These are phyloP conservation scores for Tenthredo mesomela DNA, from an alignment of 2,888 invertebrate genomes.

Conservation along the genomic window DNA sequence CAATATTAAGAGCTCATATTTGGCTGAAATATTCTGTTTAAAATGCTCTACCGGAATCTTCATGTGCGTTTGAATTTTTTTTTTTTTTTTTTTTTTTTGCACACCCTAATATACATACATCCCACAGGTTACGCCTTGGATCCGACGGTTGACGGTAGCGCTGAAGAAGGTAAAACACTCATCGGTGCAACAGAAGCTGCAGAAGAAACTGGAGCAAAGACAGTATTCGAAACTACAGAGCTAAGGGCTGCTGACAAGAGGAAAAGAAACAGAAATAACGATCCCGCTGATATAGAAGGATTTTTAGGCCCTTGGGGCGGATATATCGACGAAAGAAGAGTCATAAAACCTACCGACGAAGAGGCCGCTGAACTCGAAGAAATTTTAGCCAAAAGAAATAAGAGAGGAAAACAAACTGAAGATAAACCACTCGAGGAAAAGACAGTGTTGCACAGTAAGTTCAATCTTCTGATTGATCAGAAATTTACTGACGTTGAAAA, in stretches of 20 bases:
- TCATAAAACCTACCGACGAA: slow-evolving; percentile 95
- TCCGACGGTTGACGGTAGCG: slow-evolving; percentile 88
- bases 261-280: slow-evolving; percentile 92
- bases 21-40: too few relatives aligned
- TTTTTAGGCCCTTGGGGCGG: slow-evolving; percentile 99
- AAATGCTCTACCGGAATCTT: too few relatives aligned
- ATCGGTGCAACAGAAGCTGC: slow-evolving; percentile 85
- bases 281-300: slow-evolving; percentile 95
- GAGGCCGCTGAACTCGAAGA: slow-evolving; percentile 97
- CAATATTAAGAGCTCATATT: too few relatives aligned
- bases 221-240: slow-evolving; percentile 93
- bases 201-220: slow-evolving; percentile 88
- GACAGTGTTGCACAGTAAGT: slow-evolving; percentile 88
- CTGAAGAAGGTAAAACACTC: slow-evolving; percentile 77
- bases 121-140: slow-evolving; percentile 92
- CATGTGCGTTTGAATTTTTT: too few relatives aligned
- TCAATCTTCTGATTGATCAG: neutral
- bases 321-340: slow-evolving; percentile 92
- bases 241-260: slow-evolving; percentile 87
- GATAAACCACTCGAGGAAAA: slow-evolving; percentile 96
- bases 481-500: slow-evolving; percentile 19
- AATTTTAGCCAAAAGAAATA: slow-evolving; percentile 94
- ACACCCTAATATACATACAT: too few relatives aligned
- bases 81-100: too few relatives aligned
- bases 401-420: slow-evolving; percentile 91